Base-by-base conservation (phyloP, 2,797 vertebrate species). In the Sebastes alutus region DNA sequence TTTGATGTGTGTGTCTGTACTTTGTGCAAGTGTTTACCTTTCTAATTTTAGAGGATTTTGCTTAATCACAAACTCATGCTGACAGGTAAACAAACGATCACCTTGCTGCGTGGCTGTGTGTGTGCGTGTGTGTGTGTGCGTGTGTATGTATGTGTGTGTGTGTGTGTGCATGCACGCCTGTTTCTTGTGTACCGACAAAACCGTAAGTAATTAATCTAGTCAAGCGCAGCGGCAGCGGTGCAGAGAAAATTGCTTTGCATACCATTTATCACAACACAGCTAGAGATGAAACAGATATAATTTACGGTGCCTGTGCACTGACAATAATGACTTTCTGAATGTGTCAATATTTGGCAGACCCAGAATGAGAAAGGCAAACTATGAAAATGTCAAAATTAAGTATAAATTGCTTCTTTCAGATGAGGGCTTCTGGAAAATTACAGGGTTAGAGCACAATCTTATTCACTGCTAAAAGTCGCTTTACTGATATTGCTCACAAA, bases 161-260 rank as follows among this genome's bases (percentile, higher is more conserved):
- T 56, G 77, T 16, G 18, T 33, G 77, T 18, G 18, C 30, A 6
- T 12, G 72, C 61, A 59, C 14, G 10, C 13, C 23, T n/a, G 69
- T 49, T 77, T 79, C 35, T 72, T 85, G 78, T 79, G 69, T 85
- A 83, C 78, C 32, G 62, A 86, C 71, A 75, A 77, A 85, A 86
- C 35, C 60, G 38, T 35, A 76, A 77, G 74, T 89, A 91, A 93
- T 94, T 91, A 90, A 93, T 91, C 88, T 83, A 67, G 22, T 85
- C 75, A 58, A 77, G 85, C 75, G 16, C 66, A 71, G 78, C 68
- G 7, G 88, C 82, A 81, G 66, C 12, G 3, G 18, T 22, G 81
- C 79, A 59, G 85, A 82, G 87, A 84, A 91, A 90, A 93, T 92
- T 89, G 85, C 84, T 89, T 85, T 88, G 86, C 88, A 86, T 88